Evolutionary conservation across 2,797 vertebrate species (phyloP).

Genomic region (Coregonus suidteri): DNA sequence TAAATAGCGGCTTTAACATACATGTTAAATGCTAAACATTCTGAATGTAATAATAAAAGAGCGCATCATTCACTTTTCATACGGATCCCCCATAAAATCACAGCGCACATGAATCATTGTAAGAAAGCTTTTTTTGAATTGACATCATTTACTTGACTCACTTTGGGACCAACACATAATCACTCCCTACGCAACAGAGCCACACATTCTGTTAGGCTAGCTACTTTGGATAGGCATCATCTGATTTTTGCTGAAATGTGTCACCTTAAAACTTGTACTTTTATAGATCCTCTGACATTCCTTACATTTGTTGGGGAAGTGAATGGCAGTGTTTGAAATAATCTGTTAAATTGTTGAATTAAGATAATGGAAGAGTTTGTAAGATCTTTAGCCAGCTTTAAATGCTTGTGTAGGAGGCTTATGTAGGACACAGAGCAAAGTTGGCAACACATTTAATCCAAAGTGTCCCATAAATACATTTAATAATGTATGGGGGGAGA

Average conservation of each 20-base stretch:
- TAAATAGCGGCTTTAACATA: slow-evolving; percentile 69
- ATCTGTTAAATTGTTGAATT: slow-evolving; percentile 46
- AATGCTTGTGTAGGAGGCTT: slow-evolving; percentile 21
- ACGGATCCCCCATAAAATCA: slow-evolving; percentile 61
- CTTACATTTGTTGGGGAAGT: slow-evolving; percentile 18
- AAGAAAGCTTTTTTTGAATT: slow-evolving; percentile 55
- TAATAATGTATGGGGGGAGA: slow-evolving; percentile 25
- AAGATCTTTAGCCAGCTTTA: slow-evolving; percentile 44
- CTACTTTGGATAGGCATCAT: slow-evolving; percentile 13
- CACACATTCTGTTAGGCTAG: neutral
- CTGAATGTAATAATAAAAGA: slow-evolving; percentile 71
- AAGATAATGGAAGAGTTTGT: slow-evolving; percentile 55
- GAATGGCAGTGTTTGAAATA: slow-evolving; percentile 50
- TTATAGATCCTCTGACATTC: slow-evolving; percentile 26
- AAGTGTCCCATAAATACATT: slow-evolving; percentile 47
- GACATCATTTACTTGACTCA: slow-evolving; percentile 54
- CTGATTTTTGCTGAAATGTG: slow-evolving; percentile 12
- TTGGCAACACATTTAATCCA: slow-evolving; percentile 39
- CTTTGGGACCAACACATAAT: slow-evolving; percentile 24
- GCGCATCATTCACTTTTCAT: slow-evolving; percentile 70
- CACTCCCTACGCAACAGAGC: slow-evolving; percentile 35
- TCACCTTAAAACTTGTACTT: slow-evolving; percentile 18
- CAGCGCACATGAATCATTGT: slow-evolving; percentile 60
- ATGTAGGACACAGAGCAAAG: slow-evolving; percentile 20
- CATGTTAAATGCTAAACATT: slow-evolving; percentile 63